These are phyloP conservation scores for Clivina fossor DNA, from an alignment of 2,888 invertebrate genomes.

Conservation along the genomic window DNA sequence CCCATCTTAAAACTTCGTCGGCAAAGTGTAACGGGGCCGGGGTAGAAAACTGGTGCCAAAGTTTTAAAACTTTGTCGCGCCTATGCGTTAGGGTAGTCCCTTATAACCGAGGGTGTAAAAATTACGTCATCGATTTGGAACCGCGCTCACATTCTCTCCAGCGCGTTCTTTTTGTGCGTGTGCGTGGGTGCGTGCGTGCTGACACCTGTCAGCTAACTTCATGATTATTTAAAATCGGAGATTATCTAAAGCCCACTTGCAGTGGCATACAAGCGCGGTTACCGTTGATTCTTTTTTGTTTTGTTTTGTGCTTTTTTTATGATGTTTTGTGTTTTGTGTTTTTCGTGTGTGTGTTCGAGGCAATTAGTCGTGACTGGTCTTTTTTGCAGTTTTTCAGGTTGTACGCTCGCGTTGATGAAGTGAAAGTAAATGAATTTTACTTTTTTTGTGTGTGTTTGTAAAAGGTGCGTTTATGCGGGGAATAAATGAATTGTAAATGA, in stretches of 20 bases:
- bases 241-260: too few relatives aligned
- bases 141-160: slow-evolving; percentile 3
- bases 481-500: not conserved
- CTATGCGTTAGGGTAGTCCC: slow-evolving; percentile 25
- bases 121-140: slow-evolving; percentile 18
- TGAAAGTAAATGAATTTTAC: too few relatives aligned
- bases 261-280: not conserved
- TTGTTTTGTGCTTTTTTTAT: slow-evolving; percentile 3
- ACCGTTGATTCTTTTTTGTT: slow-evolving; percentile 10
- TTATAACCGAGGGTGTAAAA: too few relatives aligned
- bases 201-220: not conserved
- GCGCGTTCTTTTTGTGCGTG: slow-evolving; percentile 11
- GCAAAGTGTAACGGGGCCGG: too few relatives aligned
- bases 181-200: slow-evolving; percentile 1
- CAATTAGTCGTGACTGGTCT: not conserved
- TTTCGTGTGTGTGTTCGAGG: not conserved
- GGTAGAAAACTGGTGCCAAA: slow-evolving; percentile 8
- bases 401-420: too few relatives aligned
- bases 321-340: slow-evolving; percentile 9
- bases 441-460: not conserved
- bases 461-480: not conserved
- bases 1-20: slow-evolving; percentile 27
- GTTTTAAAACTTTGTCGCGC: slow-evolving; percentile 32
- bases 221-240: slow-evolving; percentile 2
- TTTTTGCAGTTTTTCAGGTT: too few relatives aligned